Evolutionary conservation across 2,888 invertebrate genomes (phyloP), one percentile per base, ranked within the genome.

Genomic region (Caenorhabditis becei): DNA sequence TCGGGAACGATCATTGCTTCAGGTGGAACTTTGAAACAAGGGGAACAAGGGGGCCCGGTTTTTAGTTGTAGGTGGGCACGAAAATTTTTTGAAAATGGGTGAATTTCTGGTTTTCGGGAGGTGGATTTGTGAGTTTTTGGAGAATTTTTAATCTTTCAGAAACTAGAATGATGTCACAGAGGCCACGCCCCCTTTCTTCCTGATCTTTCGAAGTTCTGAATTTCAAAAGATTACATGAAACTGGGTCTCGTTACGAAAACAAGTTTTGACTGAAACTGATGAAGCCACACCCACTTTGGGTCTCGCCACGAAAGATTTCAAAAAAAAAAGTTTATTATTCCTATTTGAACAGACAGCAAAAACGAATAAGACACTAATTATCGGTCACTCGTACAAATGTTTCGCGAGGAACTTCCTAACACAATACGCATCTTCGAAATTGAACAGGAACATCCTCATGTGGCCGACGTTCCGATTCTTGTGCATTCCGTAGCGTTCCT

Each of bases 381-480:
- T 32, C 10, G 5, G 10, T 32, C 10, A 54, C 18, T 71, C 71
- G 18, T 71, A 71, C 24, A 71, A 24, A 24, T 62, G 32, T 23
- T 56, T 71, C 8, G 23, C 23, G 53, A 77, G 54, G 24, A 77
- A 75, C 35, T 66, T 75, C 10, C 41, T 24, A 16, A 67, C 61
- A 61, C 75, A 75, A 35, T 67, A 59, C 1, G 41, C 24, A 44
- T 75, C 66, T 10, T 23, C 67, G 41, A 54, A 75, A 35, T 75
- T 75, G 67, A 67, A 75, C 10, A 75, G 28, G 20, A 23, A 75
- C 67, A 67, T 66, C 44, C 75, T 23, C 66, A 67, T 61, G 28
- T 75, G 75, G 32, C 61, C 67, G n/a, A 67, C 75, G 24, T 54
- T 47, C 23, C 47, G n/a, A 24, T 53, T 61, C 5, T 75, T 67